Percentiles rank a stretch among this genome's conserved stretches.
These are phyloP conservation scores for Montipora cactus DNA, from an alignment of 64 coral and sea anemone species.

Conservation along the genomic window DNA sequence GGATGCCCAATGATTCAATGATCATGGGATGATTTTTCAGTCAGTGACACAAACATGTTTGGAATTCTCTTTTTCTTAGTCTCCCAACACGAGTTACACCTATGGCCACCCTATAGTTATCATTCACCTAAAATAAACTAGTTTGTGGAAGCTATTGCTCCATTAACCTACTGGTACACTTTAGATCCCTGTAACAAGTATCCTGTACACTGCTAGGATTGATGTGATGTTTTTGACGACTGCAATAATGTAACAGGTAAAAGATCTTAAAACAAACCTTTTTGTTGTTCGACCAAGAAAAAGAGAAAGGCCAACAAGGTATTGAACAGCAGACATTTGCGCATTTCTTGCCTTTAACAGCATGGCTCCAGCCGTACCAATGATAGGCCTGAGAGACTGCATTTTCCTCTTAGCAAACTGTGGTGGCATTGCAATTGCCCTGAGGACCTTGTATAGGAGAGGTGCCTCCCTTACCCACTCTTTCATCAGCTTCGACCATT, in stretches of 20 bases:
- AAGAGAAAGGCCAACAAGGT: constrained; percentile 22
- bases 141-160: neutral
- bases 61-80: neutral
- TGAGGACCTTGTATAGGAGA: constrained; percentile 4
- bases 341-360: constrained; percentile 16
- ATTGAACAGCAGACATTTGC: constrained; percentile 4
- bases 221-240: constrained; percentile 6
- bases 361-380: neutral
- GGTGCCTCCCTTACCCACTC: constrained; percentile 10
- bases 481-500: constrained; percentile 2
- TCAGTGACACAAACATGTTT: neutral
- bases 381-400: constrained; percentile 8
- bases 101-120: neutral
- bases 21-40: neutral
- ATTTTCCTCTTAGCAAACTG: neutral
- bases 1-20: neutral
- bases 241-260: constrained; percentile 9
- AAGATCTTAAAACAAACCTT: constrained; percentile 12
- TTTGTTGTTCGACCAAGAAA: constrained; percentile 23
- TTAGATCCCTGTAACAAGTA: neutral
- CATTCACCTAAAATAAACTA: neutral
- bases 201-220: neutral
- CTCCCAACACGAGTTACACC: neutral
- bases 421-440: constrained; percentile 5
- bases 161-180: neutral